A percentile compares a stretch with the other conserved stretches of the same genome.
These are phyloP conservation scores for Thinocorus orbignyianus DNA, from an alignment of 2,113 vertebrate genomes.

Conservation along the genomic window DNA sequence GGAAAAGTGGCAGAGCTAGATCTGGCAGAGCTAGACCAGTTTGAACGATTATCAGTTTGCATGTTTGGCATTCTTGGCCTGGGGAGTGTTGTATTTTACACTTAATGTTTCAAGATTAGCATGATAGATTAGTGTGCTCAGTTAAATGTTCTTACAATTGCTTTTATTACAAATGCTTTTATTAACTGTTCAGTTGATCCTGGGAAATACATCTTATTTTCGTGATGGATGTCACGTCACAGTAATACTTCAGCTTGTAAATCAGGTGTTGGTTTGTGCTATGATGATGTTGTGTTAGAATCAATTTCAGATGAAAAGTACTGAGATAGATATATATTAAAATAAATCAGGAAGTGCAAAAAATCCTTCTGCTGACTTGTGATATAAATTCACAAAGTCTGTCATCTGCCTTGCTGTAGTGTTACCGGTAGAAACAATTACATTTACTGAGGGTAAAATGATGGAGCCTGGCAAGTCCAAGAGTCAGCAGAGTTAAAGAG, in stretches of 20 bases:
- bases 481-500: not conserved
- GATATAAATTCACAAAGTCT: not conserved
- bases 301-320: not conserved
- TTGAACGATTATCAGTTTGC: not conserved
- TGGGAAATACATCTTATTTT: not conserved
- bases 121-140: conserved; percentile 30
- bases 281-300: not conserved
- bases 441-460: not conserved
- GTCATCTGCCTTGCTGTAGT: not conserved
- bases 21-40: not conserved
- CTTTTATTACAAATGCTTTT: not conserved
- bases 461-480: not conserved
- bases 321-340: not conserved
- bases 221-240: not conserved
- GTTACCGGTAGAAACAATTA: not conserved
- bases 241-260: not conserved
- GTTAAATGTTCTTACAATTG: conserved; percentile 25
- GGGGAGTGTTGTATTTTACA: conserved; percentile 17
- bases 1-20: conserved; percentile 7
- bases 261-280: not conserved
- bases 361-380: not conserved
- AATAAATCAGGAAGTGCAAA: not conserved
- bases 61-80: conserved; percentile 38
- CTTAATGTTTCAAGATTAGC: conserved; percentile 49
- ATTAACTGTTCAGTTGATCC: conserved; percentile 14